Percentiles rank a stretch among this genome's conserved stretches.
Conservation (phyloP, 2,113 vertebrate species). For the Dromiciops gliroides region DNA sequence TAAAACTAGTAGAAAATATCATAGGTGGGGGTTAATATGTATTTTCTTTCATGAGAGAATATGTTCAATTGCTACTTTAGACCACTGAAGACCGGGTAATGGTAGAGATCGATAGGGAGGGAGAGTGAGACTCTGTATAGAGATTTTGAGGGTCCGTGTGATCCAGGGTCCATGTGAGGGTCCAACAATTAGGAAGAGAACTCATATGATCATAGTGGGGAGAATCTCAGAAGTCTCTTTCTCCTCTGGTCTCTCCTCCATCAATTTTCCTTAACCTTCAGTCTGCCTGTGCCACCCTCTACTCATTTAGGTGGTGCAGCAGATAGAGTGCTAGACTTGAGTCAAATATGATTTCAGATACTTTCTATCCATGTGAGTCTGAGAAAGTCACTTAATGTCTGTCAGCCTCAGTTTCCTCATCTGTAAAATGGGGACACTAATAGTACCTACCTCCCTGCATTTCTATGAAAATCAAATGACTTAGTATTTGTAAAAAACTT, state of each 20-base stretch:
- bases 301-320: background rate
- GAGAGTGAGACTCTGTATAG: background rate
- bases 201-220: background rate
- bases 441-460: no score
- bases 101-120: background rate
- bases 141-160: background rate
- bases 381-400: background rate
- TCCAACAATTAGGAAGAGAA: background rate
- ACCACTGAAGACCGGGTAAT: background rate
- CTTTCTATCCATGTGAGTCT: background rate
- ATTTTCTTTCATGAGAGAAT: background rate
- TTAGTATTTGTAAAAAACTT: background rate
- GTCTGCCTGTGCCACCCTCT: background rate
- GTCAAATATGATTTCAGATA: background rate
- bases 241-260: background rate
- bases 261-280: background rate
- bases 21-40: background rate
- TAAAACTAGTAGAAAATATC: background rate
- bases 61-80: background rate
- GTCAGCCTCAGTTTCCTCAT: background rate
- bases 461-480: background rate
- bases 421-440: background rate
- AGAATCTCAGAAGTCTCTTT: background rate
- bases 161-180: no score
- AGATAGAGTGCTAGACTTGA: background rate